Percentiles rank a stretch among this genome's conserved stretches.
Conservation (phyloP, 2,888 invertebrate species). For the Phasia obesa region DNA sequence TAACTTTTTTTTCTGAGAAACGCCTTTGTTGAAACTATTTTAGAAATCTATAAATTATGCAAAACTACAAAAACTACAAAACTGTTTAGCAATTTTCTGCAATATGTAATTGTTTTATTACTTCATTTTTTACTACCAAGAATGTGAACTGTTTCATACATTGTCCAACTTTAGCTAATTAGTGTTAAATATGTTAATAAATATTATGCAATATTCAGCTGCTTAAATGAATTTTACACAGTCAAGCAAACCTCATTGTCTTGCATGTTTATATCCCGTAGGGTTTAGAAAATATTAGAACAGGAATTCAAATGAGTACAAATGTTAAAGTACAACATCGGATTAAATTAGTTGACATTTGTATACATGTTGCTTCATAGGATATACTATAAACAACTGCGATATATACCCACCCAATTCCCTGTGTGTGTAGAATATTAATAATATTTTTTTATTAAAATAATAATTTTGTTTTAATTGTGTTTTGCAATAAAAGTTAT, state of each 20-base stretch:
- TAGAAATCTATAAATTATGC: no score
- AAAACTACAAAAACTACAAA: no score
- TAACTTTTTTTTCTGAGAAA: no score
- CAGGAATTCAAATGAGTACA: background rate
- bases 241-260: slow-evolving; percentile 28
- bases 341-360: slow-evolving; percentile 20
- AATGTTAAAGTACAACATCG: background rate
- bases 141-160: background rate
- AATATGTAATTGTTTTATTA: no score
- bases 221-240: slow-evolving; percentile 23
- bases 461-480: background rate
- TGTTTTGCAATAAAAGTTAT: background rate
- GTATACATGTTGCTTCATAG: background rate
- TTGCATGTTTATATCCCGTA: slow-evolving; percentile 66
- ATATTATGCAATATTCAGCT: slow-evolving; percentile 28
- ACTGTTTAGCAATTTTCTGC: no score
- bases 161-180: slow-evolving; percentile 49
- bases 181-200: slow-evolving; percentile 58
- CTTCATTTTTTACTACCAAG: background rate
- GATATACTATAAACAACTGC: background rate
- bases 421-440: background rate
- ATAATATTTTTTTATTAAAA: background rate
- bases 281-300: slow-evolving; percentile 34
- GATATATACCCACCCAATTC: slow-evolving; percentile 21
- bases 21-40: background rate